Percentiles rank a stretch among this genome's conserved stretches.
Conservation (phyloP, 2,888 invertebrate genomes). For the Lycaena phlaeas region DNA sequence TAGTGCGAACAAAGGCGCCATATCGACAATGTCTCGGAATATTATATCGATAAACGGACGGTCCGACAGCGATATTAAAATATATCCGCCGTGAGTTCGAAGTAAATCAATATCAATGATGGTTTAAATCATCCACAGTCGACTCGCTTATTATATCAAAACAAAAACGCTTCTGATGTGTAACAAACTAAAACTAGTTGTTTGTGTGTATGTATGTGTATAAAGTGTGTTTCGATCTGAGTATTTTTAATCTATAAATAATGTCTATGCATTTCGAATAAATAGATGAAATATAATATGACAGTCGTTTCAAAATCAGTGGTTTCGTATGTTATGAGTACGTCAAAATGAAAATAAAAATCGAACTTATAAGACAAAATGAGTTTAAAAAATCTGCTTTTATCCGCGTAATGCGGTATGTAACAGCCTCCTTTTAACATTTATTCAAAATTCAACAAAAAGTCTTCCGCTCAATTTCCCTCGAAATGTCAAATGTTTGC, state of each 20-base stretch:
- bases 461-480: slow-evolving; percentile 58
- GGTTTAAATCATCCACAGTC: slow-evolving; percentile 40
- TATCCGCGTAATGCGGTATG: too few relatives aligned
- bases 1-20: slow-evolving; percentile 68
- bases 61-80: slow-evolving; percentile 51
- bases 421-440: too few relatives aligned
- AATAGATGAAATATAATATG: too few relatives aligned
- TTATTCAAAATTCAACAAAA: slow-evolving; percentile 40
- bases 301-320: too few relatives aligned
- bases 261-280: too few relatives aligned
- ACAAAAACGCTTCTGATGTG: slow-evolving; percentile 3
- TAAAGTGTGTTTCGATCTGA: background rate
- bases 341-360: too few relatives aligned
- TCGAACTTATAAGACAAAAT: too few relatives aligned
- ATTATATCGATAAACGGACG: slow-evolving; percentile 52
- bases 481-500: slow-evolving; percentile 66
- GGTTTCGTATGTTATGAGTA: too few relatives aligned
- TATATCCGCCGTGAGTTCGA: slow-evolving; percentile 50
- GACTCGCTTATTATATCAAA: slow-evolving; percentile 7
- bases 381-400: too few relatives aligned
- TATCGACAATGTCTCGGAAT: slow-evolving; percentile 59
- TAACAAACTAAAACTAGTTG: background rate
- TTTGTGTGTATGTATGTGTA: too few relatives aligned
- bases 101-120: slow-evolving; percentile 61
- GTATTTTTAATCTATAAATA: slow-evolving; percentile 1